Base-by-base conservation (phyloP, 1,140 invertebrate species). In the Cyclargus thomasi region DNA sequence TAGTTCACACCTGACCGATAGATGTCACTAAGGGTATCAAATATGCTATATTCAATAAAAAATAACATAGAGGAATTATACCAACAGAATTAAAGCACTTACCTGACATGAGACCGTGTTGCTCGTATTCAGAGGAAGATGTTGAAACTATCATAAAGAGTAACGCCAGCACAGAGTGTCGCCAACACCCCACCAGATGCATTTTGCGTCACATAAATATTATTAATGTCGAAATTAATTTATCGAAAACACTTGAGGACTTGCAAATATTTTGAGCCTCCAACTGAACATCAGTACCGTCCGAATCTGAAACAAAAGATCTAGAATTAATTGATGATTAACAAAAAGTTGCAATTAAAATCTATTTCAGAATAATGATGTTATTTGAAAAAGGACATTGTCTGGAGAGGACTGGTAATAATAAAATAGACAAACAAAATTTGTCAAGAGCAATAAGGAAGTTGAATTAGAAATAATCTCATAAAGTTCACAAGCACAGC, bases 271-370 rank as follows among this genome's bases (percentile, higher is more conserved):
- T 47, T 47, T 70, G 69, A 71, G 72, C 69, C 70, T 62, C 67
- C 65, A 29, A 21, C 62, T 35, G 6, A 64, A 62, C 18, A 70
- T 70, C 59, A 65, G 55, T 70, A 69, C 67, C 74, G 71, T 77
- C 77, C 78, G 73, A 63, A 82, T 70, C 84, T 86, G 81, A 63
- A 86, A 86, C 80, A 85, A 85, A 70, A 55, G 16, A 69, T n/a
- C n/a, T n/a, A n/a, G 63, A 70, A 21, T 16, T 17, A 35, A 36
- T 29, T 36, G 29, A 29, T 23, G 23, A 23, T 23, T 23, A 23
- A 1, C 23, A 6, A 23, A 23, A 23, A 23, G 23, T 6, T 6
- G 23, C 1, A 23, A 23, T 23, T 23, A 23, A 23, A 1, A 23
- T 23, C 23, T 2, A 2, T 6, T 1, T 23, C 2, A 2, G 6